Percentiles rank a stretch among this genome's conserved stretches.
Evolutionary conservation across 2,888 invertebrate genomes (phyloP).

Genomic region (Lamellibrachia satsuma): DNA sequence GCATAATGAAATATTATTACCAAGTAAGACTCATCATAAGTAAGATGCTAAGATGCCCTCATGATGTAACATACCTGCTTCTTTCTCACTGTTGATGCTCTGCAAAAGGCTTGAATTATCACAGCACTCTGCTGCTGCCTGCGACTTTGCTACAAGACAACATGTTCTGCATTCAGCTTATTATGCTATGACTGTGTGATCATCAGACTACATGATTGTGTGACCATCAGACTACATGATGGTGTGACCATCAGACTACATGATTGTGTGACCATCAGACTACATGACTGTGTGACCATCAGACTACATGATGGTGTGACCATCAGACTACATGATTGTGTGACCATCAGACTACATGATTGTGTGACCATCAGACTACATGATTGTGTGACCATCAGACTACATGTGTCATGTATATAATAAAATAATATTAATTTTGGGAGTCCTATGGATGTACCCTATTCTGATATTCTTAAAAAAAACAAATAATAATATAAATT

Average conservation of each 20-base stretch:
- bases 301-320: not conserved
- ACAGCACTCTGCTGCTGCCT: constrained; percentile 79
- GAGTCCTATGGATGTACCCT: not conserved
- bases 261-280: not conserved
- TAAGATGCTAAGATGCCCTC: not conserved
- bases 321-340: not conserved
- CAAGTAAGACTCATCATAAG: not conserved
- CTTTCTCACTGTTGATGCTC: constrained; percentile 53
- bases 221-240: not conserved
- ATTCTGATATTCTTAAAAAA: not conserved
- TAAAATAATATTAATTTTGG: not conserved
- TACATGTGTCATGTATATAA: not conserved
- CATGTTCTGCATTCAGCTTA: not conserved
- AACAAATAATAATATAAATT: constrained; percentile 12
- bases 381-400: not conserved
- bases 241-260: not conserved
- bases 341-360: not conserved
- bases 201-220: too few species aligned
- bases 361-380: not conserved
- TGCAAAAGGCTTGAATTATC: constrained; percentile 74
- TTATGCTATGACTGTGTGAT: not conserved
- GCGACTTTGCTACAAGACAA: constrained; percentile 73
- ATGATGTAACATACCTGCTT: constrained; percentile 47
- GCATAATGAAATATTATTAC: not conserved
- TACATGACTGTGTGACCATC: not conserved